Evolutionary conservation across 92 coral and sea anemone genomes (phyloP).

Genomic region (Porites evermanni): DNA sequence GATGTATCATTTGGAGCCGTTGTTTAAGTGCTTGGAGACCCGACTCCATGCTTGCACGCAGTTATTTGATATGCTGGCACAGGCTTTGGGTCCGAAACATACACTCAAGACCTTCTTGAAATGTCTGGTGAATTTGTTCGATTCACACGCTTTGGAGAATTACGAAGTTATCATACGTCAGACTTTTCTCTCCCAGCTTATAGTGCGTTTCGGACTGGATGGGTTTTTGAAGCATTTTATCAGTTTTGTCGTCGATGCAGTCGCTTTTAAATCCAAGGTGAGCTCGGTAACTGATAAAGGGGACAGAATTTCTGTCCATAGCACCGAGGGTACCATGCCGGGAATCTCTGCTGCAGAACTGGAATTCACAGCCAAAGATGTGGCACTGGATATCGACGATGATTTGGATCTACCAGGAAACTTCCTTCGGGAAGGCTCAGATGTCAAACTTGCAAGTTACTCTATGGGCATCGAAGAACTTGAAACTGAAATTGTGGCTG

Average conservation of each 20-base stretch:
- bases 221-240: conserved; percentile 86
- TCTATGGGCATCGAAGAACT: conserved; percentile 22
- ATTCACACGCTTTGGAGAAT: conserved; percentile 73
- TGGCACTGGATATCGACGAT: conserved; percentile 19
- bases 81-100: conserved; percentile 78
- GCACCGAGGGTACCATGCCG: conserved; percentile 49
- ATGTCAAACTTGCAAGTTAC: conserved; percentile 4
- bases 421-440: conserved; percentile 1
- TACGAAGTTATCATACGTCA: conserved; percentile 81
- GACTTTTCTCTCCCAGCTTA: conserved; percentile 87
- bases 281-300: conserved; percentile 60
- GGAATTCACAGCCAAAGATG: conserved; percentile 18
- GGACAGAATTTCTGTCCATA: conserved; percentile 49
- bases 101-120: conserved; percentile 82
- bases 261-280: conserved; percentile 76
- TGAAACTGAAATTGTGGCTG: background rate
- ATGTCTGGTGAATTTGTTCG: conserved; percentile 81
- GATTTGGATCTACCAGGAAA: conserved; percentile 23
- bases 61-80: conserved; percentile 87
- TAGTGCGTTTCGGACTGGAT: conserved; percentile 93
- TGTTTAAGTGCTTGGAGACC: conserved; percentile 72
- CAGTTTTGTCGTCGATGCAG: conserved; percentile 90
- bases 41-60: conserved; percentile 84
- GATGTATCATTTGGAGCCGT: conserved; percentile 84
- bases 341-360: conserved; percentile 29